Conservation (phyloP, 2,113 vertebrate genomes). For the Micronycteris hirsuta region DNA sequence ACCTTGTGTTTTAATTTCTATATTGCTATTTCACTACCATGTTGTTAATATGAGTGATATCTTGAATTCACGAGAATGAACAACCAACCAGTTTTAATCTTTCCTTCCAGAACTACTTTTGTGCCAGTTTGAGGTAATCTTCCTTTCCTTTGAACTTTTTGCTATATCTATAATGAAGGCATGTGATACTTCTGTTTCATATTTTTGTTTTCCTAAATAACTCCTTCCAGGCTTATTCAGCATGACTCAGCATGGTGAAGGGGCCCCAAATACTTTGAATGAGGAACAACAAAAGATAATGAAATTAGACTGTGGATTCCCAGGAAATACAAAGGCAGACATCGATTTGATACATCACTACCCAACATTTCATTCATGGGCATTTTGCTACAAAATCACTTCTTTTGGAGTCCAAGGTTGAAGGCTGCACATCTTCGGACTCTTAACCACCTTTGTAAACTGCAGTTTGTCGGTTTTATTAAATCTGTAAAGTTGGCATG, state of each 20-base stretch:
- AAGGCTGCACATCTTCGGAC: background rate
- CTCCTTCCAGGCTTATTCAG: slow-evolving; percentile 19
- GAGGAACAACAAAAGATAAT: background rate
- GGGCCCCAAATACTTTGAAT: background rate
- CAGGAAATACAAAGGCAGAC: background rate
- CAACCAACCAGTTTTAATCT: background rate
- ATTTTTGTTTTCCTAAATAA: background rate
- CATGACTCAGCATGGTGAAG: background rate
- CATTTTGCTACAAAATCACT: background rate
- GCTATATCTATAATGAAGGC: background rate
- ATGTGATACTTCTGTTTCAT: background rate
- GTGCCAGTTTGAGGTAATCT: background rate
- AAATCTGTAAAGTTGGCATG: background rate
- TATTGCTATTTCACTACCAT: background rate
- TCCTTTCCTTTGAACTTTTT: slow-evolving; percentile 30
- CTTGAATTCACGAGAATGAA: background rate
- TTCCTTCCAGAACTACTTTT: background rate
- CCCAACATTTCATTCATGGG: background rate
- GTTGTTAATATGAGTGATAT: background rate
- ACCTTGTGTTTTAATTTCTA: background rate
- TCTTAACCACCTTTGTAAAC: background rate
- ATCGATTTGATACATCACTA: background rate
- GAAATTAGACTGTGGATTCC: background rate
- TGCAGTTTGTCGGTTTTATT: background rate
- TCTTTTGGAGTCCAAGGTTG: background rate